These are phyloP conservation scores for Melospiza georgiana DNA, from an alignment of 2,113 vertebrate species.

Conservation along the genomic window DNA sequence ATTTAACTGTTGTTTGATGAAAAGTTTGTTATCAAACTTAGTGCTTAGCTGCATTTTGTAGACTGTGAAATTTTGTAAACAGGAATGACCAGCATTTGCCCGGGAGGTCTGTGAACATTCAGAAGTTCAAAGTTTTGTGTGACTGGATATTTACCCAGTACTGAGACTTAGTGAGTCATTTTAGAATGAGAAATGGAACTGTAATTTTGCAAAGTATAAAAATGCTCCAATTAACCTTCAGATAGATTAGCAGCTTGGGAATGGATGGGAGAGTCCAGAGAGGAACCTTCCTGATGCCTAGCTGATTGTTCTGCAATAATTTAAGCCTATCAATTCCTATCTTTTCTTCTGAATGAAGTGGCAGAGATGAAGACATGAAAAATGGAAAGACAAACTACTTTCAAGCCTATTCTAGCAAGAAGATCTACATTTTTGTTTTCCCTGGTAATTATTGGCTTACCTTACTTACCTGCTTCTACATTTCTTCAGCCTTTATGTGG, in stretches of 20 bases:
- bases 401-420: background rate
- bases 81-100: background rate
- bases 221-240: background rate
- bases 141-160: background rate
- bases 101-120: background rate
- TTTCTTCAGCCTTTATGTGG: background rate
- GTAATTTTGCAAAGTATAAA: background rate
- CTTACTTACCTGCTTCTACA: background rate
- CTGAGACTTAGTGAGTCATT: background rate
- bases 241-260: background rate
- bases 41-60: background rate
- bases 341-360: background rate
- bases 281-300: background rate
- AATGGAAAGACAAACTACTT: background rate
- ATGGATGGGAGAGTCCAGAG: background rate
- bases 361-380: background rate
- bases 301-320: background rate
- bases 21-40: background rate
- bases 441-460: background rate
- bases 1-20: slow-evolving; percentile 13
- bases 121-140: background rate
- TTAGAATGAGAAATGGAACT: background rate
- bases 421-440: background rate
- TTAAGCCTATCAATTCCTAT: background rate
- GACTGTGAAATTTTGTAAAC: background rate